Base-by-base conservation (phyloP, 2,888 invertebrate species). In the Digitonthophagus gazella region DNA sequence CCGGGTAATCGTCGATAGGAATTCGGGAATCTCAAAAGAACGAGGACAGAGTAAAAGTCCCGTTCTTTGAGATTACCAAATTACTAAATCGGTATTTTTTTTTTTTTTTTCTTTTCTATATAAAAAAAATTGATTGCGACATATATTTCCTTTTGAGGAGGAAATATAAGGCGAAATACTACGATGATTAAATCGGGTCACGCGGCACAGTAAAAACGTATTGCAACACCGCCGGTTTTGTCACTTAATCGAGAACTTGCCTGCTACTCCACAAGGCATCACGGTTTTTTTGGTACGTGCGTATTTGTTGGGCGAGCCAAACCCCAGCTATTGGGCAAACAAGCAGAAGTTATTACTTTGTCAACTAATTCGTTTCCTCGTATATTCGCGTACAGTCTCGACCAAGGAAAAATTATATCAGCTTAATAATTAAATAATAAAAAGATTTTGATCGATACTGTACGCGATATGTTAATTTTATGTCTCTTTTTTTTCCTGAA, bases 321-420 rank as follows among this genome's bases (percentile, higher is more conserved):
- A 82, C 82, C 82, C 82, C 82, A 82, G 82, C 82, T 82, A 82
- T 77, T 82, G 82, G 82, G 82, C 82, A 82, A 79, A 82, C 75
- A 82, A 82, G 79, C 78, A 82, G 76, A 76, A 72, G 69, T 44
- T 44, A 44, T 8, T 44, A 44, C 28, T 44, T 44, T 44, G 28
- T 44, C 28, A 44, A 44, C 28, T 44, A 44, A 11, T 44, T 44
- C 11, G 28, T 8, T 44, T 44, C 28, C 28, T 44, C 11, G 28
- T 44, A 2, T 44, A 8, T 6, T 44, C 6, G 28, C 28, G 6
- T 44, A 44, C 28, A 44, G 11, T 3, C 6, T 5, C 28, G 28
- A 44, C 11, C 28, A 44, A n/a, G n/a, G n/a, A n/a, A n/a, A n/a
- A n/a, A n/a, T n/a, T n/a, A n/a, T n/a, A n/a, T n/a, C n/a, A n/a